These are phyloP conservation scores for Noctua comes DNA, from an alignment of 2,888 invertebrate species.

Conservation along the genomic window DNA sequence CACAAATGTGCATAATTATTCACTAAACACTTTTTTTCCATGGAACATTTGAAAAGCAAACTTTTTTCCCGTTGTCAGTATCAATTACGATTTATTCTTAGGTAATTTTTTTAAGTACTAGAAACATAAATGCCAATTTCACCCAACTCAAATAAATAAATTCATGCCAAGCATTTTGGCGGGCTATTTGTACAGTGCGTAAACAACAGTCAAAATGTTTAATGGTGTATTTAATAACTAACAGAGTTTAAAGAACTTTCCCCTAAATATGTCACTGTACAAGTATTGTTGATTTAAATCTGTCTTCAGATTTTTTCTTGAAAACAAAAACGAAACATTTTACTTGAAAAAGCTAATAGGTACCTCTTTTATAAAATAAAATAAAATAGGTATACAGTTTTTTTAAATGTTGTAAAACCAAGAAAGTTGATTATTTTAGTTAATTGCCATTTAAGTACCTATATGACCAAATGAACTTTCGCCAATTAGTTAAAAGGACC, in stretches of 20 bases:
- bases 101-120: not conserved
- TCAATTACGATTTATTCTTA: conserved; percentile 14
- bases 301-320: not conserved
- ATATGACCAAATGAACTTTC: not conserved
- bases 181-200: not conserved
- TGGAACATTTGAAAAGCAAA: not conserved
- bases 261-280: conserved; percentile 5
- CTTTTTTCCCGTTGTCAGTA: conserved; percentile 12
- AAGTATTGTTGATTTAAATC: not conserved
- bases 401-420: not conserved
- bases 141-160: conserved; percentile 1
- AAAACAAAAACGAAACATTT: not conserved
- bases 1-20: conserved; percentile 19
- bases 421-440: not conserved
- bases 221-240: conserved; percentile 1
- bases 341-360: not conserved
- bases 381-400: not conserved
- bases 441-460: conserved; percentile 7
- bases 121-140: not conserved
- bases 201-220: not conserved
- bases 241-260: not conserved
- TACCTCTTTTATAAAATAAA: not conserved
- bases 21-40: not conserved
- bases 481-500: not conserved
- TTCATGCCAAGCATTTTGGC: not conserved